Evolutionary conservation across 1,140 invertebrate species (phyloP).

Genomic region (Coelopa frigida): DNA sequence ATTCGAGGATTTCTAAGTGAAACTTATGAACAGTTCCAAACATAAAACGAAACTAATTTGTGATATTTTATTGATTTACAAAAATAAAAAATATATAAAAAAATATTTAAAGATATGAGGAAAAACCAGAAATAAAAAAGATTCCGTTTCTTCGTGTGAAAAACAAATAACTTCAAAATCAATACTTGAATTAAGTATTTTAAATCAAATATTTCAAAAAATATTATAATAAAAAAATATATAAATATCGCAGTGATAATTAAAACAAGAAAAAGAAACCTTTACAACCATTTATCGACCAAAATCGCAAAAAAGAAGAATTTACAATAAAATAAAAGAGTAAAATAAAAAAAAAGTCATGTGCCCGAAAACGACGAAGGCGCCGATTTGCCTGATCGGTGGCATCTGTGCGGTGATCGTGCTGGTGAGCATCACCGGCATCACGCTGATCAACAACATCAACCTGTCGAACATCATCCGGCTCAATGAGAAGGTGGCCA

Average conservation of each 20-base stretch:
- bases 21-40: too few relatives aligned
- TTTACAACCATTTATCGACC: not conserved
- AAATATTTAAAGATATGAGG: too few relatives aligned
- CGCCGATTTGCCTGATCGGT: constrained; percentile 32
- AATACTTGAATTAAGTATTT: not conserved
- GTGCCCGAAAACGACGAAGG: constrained; percentile 39
- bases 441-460: constrained; percentile 41
- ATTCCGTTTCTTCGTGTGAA: not conserved
- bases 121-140: not conserved
- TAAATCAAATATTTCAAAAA: not conserved
- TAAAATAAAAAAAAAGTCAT: constrained; percentile 16
- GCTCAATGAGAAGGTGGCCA: constrained; percentile 41
- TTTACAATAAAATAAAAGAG: not conserved
- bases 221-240: not conserved
- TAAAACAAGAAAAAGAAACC: constrained; percentile 2
- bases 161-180: not conserved
- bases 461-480: constrained; percentile 41
- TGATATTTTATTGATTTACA: too few relatives aligned
- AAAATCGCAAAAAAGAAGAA: not conserved
- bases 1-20: too few relatives aligned
- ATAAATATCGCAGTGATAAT: constrained; percentile 3
- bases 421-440: constrained; percentile 34
- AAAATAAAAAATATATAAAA: too few relatives aligned
- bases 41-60: too few relatives aligned
- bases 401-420: constrained; percentile 39